Base-by-base conservation (phyloP, 2,888 invertebrate species). In the Lymantria monacha region DNA sequence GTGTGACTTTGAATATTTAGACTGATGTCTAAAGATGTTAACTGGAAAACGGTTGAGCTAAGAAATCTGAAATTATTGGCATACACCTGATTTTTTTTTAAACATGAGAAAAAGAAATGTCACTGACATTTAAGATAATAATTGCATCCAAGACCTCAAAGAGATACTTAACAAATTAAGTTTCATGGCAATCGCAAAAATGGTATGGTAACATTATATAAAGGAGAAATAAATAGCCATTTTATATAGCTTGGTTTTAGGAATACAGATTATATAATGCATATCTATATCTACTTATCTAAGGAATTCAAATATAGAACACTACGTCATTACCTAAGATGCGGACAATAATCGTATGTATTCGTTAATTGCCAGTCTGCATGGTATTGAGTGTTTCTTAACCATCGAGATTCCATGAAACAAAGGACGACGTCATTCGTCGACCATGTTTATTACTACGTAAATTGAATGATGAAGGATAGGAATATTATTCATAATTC, bases 371-470 rank as follows among this genome's bases (percentile, higher is more conserved):
- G 49, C 57, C 44, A 51, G n/a, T 41, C 40, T 13, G 5, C 10
- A 13, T 30, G 61, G 37, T 42, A 42, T 38, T 43, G 30, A 43
- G 38, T 41, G 41, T 14, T 41, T 70, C 74, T 66, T 72, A 72
- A 66, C 76, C 74, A 73, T 72, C 74, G 69, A 64, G 75, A 65
- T 73, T 72, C 66, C 65, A 66, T 63, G 69, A 69, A 76, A 73
- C 69, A 74, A 74, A 74, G 66, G 64, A 63, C 59, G 63, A 61
- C 71, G 70, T 69, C 73, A 72, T 68, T 63, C 61, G 52, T 49
- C 51, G 56, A 55, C 54, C 53, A 53, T 51, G 54, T 40, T 41
- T 50, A 43, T 49, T 46, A 41, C 46, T 51, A 57, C 48, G 52
- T 46, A 50, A 62, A 57, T 61, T 53, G 7, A 33, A 12, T 47